These are phyloP conservation scores for Himalopsyche phryganea DNA, from an alignment of 1,140 invertebrate genomes.

Conservation along the genomic window DNA sequence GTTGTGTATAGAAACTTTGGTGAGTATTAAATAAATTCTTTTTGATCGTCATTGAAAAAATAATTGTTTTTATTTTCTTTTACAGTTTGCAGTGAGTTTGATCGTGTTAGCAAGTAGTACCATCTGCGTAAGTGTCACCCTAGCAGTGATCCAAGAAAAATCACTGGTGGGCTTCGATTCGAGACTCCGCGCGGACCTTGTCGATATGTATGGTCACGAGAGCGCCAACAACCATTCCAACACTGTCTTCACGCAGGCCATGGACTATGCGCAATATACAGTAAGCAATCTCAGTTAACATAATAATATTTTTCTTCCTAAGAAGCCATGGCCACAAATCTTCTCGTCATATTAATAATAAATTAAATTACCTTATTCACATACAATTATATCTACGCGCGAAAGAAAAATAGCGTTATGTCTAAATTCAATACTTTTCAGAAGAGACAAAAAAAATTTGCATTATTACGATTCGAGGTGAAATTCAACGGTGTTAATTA, in stretches of 20 bases:
- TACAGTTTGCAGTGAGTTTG: conserved; percentile 1
- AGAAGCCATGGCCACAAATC: no score
- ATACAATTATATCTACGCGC: no score
- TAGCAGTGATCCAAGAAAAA: conserved; percentile 8
- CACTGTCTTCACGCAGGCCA: conserved; percentile 5
- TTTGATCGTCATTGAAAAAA: neutral
- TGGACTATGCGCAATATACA: conserved; percentile 15
- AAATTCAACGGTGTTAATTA: no score
- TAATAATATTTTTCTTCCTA: no score
- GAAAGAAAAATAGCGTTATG: no score
- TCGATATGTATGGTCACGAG: conserved; percentile 4
- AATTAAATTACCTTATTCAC: no score
- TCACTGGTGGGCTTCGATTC: neutral
- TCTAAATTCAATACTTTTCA: no score
- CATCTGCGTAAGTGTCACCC: neutral
- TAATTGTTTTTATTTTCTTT: neutral
- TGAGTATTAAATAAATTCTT: no score
- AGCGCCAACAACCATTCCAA: conserved; percentile 5
- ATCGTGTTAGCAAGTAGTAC: neutral
- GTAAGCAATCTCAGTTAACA: conserved; percentile 2
- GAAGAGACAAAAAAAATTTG: no score
- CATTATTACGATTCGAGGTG: no score
- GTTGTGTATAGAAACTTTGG: no score
- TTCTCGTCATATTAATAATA: no score
- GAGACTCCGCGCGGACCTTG: neutral